Evolutionary conservation across 2,888 invertebrate species (phyloP).

Genomic region (Rhopalosiphum nymphaeae): DNA sequence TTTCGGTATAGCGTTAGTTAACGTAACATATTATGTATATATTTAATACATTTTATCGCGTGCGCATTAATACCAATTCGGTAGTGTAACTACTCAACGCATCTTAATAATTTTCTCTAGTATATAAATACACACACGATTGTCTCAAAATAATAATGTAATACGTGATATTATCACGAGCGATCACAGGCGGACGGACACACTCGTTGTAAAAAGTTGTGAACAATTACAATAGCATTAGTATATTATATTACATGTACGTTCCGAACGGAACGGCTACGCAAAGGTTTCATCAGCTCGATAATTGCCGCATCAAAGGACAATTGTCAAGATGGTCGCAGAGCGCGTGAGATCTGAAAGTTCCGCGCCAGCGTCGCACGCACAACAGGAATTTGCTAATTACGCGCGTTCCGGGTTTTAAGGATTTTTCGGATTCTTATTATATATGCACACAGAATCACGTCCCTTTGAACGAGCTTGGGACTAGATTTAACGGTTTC

Average conservation of each 20-base stretch:
- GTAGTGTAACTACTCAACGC: not conserved
- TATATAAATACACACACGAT: not conserved
- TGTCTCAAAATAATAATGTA: not conserved
- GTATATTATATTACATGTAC: not conserved
- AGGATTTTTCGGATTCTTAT: constrained; percentile 39
- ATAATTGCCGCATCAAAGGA: not conserved
- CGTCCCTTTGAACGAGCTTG: not conserved
- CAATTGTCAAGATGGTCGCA: not conserved
- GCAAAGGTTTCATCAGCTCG: not conserved
- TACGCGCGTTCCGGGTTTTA: constrained; percentile 15
- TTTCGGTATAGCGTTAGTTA: no score
- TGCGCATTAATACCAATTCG: not conserved
- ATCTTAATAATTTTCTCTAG: not conserved
- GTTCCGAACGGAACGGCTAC: not conserved
- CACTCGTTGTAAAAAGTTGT: not conserved
- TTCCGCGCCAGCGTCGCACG: not conserved
- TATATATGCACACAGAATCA: not conserved
- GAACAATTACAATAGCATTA: not conserved
- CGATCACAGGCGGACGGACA: not conserved
- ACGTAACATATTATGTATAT: no score
- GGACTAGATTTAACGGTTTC: not conserved
- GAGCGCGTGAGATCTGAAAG: not conserved
- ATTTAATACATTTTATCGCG: not conserved
- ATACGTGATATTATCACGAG: not conserved
- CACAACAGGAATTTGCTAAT: constrained; percentile 49